A percentile compares a stretch with the other conserved stretches of the same genome.
phyloP scores from a whole-genome alignment of 2,888 invertebrate genomes.

The Chloroclystis v-ata region DNA sequence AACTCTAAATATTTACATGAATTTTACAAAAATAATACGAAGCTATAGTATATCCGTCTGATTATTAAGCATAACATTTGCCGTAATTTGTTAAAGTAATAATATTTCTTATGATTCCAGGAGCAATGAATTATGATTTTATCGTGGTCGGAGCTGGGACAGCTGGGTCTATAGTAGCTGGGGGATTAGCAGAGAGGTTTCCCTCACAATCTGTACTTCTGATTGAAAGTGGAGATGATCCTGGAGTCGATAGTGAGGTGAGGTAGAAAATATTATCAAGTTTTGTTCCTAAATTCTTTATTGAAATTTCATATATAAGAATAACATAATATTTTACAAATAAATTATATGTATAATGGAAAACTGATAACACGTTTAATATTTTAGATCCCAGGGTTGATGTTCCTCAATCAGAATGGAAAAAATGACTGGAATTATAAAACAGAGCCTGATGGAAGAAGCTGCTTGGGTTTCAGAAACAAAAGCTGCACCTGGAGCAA shows the following conservation, averaged over 20 bases:
- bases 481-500: conserved; percentile 77
- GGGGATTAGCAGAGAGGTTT: conserved; percentile 47
- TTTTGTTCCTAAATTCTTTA: background rate
- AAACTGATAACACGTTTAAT: background rate
- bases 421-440: conserved; percentile 76
- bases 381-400: conserved; percentile 48
- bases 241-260: conserved; percentile 63
- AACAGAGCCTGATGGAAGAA: conserved; percentile 47
- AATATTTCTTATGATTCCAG: conserved; percentile 31
- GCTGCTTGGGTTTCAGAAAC: conserved; percentile 22
- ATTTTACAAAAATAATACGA: too few species aligned
- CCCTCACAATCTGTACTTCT: conserved; percentile 50
- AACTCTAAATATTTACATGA: too few species aligned
- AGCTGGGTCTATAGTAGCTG: conserved; percentile 75
- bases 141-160: conserved; percentile 76
- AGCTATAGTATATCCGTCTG: too few species aligned
- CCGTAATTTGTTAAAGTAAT: too few species aligned
- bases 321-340: too few species aligned
- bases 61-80: too few species aligned
- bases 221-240: conserved; percentile 72
- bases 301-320: too few species aligned
- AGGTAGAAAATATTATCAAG: conserved; percentile 33
- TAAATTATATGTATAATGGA: too few species aligned
- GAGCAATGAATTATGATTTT: conserved; percentile 57
- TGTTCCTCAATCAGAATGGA: conserved; percentile 41